Evolutionary conservation across 2,797 vertebrate genomes (phyloP), one percentile per base, ranked within the genome.

Genomic region (Pachyuromys duprasi): DNA sequence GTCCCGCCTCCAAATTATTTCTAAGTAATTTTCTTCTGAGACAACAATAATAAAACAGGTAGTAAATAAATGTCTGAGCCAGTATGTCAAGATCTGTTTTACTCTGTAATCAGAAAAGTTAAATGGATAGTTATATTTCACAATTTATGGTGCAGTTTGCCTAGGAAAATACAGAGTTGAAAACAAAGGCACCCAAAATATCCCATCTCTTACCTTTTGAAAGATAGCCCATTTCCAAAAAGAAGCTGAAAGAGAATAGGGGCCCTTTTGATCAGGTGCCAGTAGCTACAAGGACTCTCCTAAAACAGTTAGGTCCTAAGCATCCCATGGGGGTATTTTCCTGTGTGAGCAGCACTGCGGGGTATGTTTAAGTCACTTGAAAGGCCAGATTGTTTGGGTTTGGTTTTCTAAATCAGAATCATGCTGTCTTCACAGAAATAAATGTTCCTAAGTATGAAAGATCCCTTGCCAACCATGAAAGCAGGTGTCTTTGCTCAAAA

Each of bases 281-380:
- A 88, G 33, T 45, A 80, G 36, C 36, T 75, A 5, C 75, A 86
- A 55, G 24, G 36, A 65, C 62, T 93, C 79, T 95, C 89, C 89
- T 62, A 83, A 74, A 92, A 28, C 26, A 76, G 42, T 42, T 39
- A 76, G 42, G 36, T 39, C 49, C 65, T 72, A 79, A 79, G 39
- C 63, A 24, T 31, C 5, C 57, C 42, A 33, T 36, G 24, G 55
- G 22, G 86, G 65, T 57, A 57, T 33, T 80, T 96, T 90, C 95
- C 79, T 95, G 55, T 93, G 82, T 14, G 86, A 94, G 89, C 80
- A 65, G 8, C 76, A 87, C 39, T 76, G 75, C n/a, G 31, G 22
- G 90, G 55, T 94, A 72, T 91, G 86, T 45, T 94, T 90, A 89
- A 93, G 67, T 95, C 67, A 93, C 45, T 93, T 80, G 80, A 97